Percentiles rank a stretch among this genome's conserved stretches.
Evolutionary conservation across 1,140 invertebrate species (phyloP).

Genomic region (Diprion similis): DNA sequence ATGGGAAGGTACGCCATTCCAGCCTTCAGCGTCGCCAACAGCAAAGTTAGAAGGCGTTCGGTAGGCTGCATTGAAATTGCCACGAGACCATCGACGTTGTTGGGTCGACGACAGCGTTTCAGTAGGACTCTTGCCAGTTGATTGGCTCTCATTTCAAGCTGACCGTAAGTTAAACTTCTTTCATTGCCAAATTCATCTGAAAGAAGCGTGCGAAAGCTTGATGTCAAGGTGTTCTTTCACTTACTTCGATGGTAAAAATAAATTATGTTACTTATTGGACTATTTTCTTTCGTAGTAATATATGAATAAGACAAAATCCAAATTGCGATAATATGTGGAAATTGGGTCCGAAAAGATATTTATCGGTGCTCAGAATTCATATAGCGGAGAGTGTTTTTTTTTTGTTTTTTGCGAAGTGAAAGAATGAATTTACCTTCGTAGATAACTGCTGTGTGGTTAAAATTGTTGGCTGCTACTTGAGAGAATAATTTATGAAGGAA

Average conservation of each 20-base stretch:
- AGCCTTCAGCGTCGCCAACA: constrained; percentile 81
- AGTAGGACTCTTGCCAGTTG: constrained; percentile 66
- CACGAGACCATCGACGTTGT: constrained; percentile 71
- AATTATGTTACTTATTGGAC: neutral
- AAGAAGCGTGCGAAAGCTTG: constrained; percentile 23
- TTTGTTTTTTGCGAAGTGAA: constrained; percentile 7
- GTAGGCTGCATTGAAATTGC: constrained; percentile 80
- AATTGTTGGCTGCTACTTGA: constrained; percentile 43
- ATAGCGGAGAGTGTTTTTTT: no score
- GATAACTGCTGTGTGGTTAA: constrained; percentile 63
- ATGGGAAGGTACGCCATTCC: constrained; percentile 85
- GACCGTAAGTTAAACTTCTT: constrained; percentile 61
- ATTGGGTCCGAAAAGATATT: no score
- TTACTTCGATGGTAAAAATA: no score
- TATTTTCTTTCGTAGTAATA: neutral
- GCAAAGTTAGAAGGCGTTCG: constrained; percentile 70
- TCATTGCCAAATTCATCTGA: constrained; percentile 57
- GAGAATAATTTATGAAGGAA: constrained; percentile 64
- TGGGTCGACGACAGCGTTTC: constrained; percentile 51
- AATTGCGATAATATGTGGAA: no score
- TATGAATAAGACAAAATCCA: no score
- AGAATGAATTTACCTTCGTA: constrained; percentile 58
- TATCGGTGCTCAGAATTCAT: no score
- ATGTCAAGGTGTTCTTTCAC: neutral
- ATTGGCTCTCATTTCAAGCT: constrained; percentile 68